A percentile compares a stretch with the other conserved stretches of the same genome.
Conservation (phyloP, 2,797 vertebrate species). For the Scolopax rusticola region DNA sequence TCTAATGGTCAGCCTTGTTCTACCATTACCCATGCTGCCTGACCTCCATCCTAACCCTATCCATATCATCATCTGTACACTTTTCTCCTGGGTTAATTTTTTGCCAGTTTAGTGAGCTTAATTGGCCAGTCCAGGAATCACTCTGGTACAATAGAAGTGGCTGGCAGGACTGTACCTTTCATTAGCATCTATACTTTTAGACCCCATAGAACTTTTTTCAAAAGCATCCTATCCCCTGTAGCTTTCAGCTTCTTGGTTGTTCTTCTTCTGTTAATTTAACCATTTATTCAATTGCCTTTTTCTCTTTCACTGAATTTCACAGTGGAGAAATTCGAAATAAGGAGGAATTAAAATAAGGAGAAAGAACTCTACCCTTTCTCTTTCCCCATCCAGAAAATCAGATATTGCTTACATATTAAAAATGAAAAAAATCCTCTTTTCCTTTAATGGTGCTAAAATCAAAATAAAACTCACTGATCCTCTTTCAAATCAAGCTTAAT, state of each 20-base stretch:
- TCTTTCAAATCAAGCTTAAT: neutral
- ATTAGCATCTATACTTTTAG: neutral
- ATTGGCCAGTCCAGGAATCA: neutral
- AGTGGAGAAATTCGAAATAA: neutral
- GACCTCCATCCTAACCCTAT: neutral
- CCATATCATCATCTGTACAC: neutral
- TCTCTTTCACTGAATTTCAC: neutral
- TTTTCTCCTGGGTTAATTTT: neutral
- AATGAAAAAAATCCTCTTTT: neutral
- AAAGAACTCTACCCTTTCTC: neutral
- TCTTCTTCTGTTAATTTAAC: neutral
- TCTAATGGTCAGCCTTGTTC: neutral
- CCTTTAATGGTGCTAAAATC: no score
- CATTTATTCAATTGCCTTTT: neutral
- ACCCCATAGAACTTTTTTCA: neutral
- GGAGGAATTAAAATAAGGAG: neutral
- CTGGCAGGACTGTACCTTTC: neutral
- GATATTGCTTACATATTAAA: neutral
- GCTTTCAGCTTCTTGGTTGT: neutral
- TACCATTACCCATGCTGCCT: neutral
- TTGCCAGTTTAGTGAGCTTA: neutral
- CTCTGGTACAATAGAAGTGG: neutral
- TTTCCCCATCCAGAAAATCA: neutral
- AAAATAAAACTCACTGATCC: neutral
- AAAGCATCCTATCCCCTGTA: neutral